These are phyloP conservation scores for Siniperca scherzeri DNA, from an alignment of 2,797 vertebrate genomes.

Conservation along the genomic window DNA sequence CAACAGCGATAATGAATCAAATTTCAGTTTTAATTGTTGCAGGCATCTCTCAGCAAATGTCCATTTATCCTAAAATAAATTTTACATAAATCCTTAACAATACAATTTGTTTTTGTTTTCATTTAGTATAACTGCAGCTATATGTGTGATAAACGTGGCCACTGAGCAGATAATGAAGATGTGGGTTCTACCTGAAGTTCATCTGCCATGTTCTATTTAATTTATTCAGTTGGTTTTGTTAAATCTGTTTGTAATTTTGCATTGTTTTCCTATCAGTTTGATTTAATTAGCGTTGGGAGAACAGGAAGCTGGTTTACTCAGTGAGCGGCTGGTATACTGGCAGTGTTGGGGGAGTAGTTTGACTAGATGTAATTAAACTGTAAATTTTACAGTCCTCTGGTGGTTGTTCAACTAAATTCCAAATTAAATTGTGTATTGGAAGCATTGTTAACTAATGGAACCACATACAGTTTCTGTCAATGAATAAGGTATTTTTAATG, in stretches of 20 bases:
- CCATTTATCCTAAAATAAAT: not conserved
- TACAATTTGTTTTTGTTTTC: conserved; percentile 22
- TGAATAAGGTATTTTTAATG: not conserved
- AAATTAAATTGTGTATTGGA: conserved; percentile 46
- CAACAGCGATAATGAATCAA: not conserved
- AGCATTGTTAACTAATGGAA: conserved; percentile 18
- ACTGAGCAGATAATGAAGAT: conserved; percentile 39
- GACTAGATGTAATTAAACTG: conserved; percentile 73
- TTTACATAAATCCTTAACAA: not conserved
- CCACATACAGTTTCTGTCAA: not conserved
- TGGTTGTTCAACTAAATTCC: conserved; percentile 47
- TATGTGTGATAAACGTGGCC: conserved; percentile 16
- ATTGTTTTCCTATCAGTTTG: conserved; percentile 57
- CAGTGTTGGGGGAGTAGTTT: conserved; percentile 59
- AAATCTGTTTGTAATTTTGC: conserved; percentile 59
- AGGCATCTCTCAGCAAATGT: not conserved
- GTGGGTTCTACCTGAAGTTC: conserved; percentile 32
- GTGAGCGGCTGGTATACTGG: conserved; percentile 26
- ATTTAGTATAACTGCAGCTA: not conserved
- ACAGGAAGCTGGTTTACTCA: conserved; percentile 35
- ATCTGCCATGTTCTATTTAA: conserved; percentile 41
- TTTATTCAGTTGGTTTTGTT: conserved; percentile 59
- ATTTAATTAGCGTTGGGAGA: conserved; percentile 71
- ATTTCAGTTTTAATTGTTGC: not conserved
- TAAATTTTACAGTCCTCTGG: conserved; percentile 63